Base-by-base conservation (phyloP, 2,113 vertebrate genomes). In the Mirounga angustirostris region DNA sequence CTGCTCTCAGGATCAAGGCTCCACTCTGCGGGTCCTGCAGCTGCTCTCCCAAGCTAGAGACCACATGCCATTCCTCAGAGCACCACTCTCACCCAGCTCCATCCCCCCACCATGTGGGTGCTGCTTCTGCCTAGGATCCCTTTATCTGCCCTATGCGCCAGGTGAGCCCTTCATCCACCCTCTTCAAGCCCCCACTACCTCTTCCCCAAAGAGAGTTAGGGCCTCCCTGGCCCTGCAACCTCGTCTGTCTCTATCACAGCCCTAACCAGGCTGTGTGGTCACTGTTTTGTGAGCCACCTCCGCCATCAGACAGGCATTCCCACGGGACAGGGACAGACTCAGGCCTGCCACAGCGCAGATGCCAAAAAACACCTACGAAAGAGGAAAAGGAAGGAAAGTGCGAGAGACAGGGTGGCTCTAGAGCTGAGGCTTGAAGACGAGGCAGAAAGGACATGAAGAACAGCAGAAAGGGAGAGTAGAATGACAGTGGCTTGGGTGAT, bases 401-500 rank as follows among this genome's bases (percentile, higher is more conserved):
- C 21, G 1, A 2, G 46, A 54, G 81, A 54, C 14, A 9, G 50
- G 18, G 54, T 0, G 4, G 50, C 43, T 74, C 24, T 21, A 5
- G 58, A 61, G 78, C 89, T 63, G 14, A 97, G 56, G n/a, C 46
- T 7, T 50, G 43, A 79, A 50, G 50, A 52, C 4, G 6, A 81
- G 81, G 69, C 19, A 10, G 43, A 52, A 36, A 65, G 71, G 85
- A 50, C 4, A 0, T 54, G 5, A 26, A 81, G 40, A 46, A 28
- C 5, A 26, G 54, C 14, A 13, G 67, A 61, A 63, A 91, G 59
- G 33, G 30, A 36, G 61, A 43, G 8, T 22, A 16, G 78, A 40
- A n/a, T 2, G 0, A 36, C 54, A 7, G 22, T 1, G 18, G 33
- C 46, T 50, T 19, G 0, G 30, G 79, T 10, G 19, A 28, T 0